phyloP scores from a whole-genome alignment of 2,113 vertebrate species.

The Toxotes chatareus region DNA sequence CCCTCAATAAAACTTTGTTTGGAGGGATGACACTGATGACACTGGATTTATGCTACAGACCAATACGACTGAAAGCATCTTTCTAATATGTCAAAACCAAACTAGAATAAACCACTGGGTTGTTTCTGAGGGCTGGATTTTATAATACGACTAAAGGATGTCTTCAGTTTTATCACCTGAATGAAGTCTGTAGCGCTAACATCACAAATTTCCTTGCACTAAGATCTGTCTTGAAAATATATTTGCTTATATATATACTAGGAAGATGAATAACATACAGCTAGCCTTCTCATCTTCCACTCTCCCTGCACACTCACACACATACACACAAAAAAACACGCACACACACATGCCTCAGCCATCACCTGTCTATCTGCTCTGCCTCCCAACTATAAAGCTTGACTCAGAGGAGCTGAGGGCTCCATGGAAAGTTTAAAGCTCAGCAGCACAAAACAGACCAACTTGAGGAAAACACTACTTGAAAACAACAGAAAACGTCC shows the following conservation, averaged over 20 bases:
- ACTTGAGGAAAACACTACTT: neutral
- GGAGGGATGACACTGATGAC: neutral
- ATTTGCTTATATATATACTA: neutral
- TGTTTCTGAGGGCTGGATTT: neutral
- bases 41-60: neutral
- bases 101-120: neutral
- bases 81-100: neutral
- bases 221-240: neutral
- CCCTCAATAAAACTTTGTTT: neutral
- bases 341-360: conserved; percentile 43
- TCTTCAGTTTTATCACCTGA: neutral
- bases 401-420: conserved; percentile 12
- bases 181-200: neutral
- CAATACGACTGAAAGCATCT: neutral
- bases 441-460: conserved; percentile 14
- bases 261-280: conserved; percentile 70
- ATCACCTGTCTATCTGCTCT: conserved; percentile 60
- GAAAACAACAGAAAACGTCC: conserved; percentile 10
- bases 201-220: neutral
- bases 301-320: conserved; percentile 28
- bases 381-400: conserved; percentile 40
- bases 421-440: conserved; percentile 33
- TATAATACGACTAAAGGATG: neutral
- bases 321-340: conserved; percentile 26
- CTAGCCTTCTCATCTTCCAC: conserved; percentile 53